A percentile compares a stretch with the other conserved stretches of the same genome.
These are phyloP conservation scores for Paraescarpia echinospica DNA, from an alignment of 1,140 invertebrate genomes.

Conservation along the genomic window DNA sequence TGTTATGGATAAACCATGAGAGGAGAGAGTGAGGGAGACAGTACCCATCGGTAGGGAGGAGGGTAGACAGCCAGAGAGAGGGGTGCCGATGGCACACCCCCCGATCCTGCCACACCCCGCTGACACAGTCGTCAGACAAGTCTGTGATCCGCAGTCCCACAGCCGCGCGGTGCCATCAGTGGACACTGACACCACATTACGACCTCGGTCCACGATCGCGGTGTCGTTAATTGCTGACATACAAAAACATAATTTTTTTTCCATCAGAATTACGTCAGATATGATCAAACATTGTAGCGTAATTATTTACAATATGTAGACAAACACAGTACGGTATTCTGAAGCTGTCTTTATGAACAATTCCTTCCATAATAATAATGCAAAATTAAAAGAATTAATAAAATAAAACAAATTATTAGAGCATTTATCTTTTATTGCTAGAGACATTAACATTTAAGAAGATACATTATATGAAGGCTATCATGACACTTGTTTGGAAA, in stretches of 20 bases:
- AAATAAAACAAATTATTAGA: too few relatives aligned
- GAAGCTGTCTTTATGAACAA: too few relatives aligned
- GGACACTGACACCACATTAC: conserved; percentile 73
- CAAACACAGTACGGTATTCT: too few relatives aligned
- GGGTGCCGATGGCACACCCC: conserved; percentile 55
- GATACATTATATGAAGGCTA: background rate
- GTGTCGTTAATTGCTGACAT: conserved; percentile 66
- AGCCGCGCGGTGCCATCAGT: conserved; percentile 72
- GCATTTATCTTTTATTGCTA: too few relatives aligned
- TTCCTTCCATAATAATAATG: too few relatives aligned
- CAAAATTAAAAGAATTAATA: too few relatives aligned
- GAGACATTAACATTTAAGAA: background rate
- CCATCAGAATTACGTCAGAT: background rate
- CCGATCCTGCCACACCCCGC: conserved; percentile 60
- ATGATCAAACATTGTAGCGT: background rate
- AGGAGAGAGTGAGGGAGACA: background rate
- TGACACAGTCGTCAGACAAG: conserved; percentile 62
- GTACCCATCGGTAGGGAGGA: background rate
- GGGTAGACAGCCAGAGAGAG: conserved; percentile 17
- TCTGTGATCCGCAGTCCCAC: conserved; percentile 71
- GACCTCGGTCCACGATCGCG: conserved; percentile 70
- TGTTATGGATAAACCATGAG: background rate
- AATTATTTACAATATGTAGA: too few relatives aligned
- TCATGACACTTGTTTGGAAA: background rate
- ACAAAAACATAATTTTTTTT: background rate